phyloP scores from a whole-genome alignment of 2,797 vertebrate species.

The Cynopterus sphinx region DNA sequence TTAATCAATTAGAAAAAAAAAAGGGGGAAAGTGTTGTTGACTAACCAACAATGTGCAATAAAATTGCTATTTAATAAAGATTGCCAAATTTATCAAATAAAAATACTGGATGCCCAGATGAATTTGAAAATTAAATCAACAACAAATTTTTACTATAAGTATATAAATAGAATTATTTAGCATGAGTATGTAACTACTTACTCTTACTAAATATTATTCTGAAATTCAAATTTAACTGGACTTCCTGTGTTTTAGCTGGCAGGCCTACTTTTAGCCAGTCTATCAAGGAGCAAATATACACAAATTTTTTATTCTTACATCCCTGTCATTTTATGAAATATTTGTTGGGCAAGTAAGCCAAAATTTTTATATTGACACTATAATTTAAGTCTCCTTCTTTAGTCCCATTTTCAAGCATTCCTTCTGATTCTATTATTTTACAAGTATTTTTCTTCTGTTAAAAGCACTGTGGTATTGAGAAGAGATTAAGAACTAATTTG shows the following conservation, averaged over 20 bases:
- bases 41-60: background rate
- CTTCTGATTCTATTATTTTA: background rate
- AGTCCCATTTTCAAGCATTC: background rate
- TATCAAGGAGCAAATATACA: background rate
- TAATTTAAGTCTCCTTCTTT: background rate
- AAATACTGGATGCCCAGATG: background rate
- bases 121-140: background rate
- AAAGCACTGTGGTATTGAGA: background rate
- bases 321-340: background rate
- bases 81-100: background rate
- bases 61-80: background rate
- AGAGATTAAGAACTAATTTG: background rate
- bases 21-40: background rate
- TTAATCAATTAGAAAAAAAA: background rate
- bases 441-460: background rate
- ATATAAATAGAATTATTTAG: background rate
- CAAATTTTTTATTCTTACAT: background rate
- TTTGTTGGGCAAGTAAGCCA: background rate
- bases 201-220: background rate
- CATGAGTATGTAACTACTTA: background rate
- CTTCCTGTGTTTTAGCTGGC: background rate
- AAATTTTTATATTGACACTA: background rate
- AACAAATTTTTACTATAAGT: background rate
- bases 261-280: background rate
- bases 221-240: background rate